A percentile compares a stretch with the other conserved stretches of the same genome.
Conservation (phyloP, 37 sponge, comb jelly and placozoan genomes). For the Halichondria panicea region DNA sequence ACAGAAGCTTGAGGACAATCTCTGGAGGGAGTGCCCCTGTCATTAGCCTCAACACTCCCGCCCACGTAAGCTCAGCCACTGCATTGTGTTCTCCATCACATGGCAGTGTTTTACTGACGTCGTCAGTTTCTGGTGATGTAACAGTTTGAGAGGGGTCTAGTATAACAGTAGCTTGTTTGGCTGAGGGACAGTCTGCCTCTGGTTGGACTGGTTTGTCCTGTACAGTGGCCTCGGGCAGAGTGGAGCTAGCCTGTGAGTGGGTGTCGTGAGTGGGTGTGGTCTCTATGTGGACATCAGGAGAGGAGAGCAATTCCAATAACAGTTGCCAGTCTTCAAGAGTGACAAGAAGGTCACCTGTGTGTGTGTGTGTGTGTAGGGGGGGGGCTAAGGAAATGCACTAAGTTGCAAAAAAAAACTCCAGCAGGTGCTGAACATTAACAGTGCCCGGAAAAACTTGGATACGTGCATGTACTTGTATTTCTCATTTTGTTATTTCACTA, state of each 20-base stretch:
- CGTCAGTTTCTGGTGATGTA: not conserved
- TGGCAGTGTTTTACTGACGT: not conserved
- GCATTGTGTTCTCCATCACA: not conserved
- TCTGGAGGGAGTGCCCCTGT: not conserved
- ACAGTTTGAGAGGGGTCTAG: not conserved
- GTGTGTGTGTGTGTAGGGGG: no score
- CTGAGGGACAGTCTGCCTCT: no score
- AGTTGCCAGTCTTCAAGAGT: constrained; percentile 26
- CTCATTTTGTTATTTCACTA: no score
- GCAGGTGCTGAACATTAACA: no score
- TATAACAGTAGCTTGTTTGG: not conserved
- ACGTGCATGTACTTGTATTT: no score
- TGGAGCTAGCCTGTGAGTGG: no score
- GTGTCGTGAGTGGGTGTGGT: constrained; percentile 7
- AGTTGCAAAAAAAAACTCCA: no score
- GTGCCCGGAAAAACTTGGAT: no score
- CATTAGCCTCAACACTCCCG: not conserved
- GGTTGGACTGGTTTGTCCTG: no score
- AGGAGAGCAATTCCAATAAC: not conserved
- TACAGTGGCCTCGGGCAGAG: no score
- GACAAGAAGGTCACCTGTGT: not conserved
- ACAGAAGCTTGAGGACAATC: not conserved
- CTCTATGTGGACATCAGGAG: not conserved
- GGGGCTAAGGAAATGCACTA: no score
- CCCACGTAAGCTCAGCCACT: not conserved